Conservation (phyloP, 2,797 vertebrate genomes). For the Sebastes taczanowskii region DNA sequence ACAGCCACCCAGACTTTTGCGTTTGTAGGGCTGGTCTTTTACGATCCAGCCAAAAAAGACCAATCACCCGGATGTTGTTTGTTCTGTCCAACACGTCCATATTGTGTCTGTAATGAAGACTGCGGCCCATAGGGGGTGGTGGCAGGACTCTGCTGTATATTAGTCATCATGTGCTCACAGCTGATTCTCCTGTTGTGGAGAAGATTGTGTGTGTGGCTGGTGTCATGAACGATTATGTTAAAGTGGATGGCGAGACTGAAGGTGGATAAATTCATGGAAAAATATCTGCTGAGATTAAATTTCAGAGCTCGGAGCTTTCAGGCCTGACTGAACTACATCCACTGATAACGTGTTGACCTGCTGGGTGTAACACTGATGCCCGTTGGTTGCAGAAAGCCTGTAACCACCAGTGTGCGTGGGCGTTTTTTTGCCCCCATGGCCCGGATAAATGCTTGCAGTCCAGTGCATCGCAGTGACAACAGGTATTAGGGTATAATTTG, state of each 20-base stretch:
- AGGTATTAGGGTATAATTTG: constrained; percentile 79
- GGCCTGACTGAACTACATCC: background rate
- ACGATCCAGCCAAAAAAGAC: background rate
- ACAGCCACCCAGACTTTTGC: too few species aligned
- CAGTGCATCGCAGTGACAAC: constrained; percentile 74
- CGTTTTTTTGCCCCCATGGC: constrained; percentile 56
- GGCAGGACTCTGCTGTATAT: background rate
- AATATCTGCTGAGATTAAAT: background rate
- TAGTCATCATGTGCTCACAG: background rate
- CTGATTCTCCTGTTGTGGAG: background rate
- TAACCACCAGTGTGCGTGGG: constrained; percentile 29
- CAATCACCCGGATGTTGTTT: background rate
- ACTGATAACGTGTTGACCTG: constrained; percentile 34
- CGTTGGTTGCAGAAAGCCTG: constrained; percentile 12
- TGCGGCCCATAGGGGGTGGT: background rate
- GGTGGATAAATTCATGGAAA: background rate
- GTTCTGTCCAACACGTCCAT: background rate
- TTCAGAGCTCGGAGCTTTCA: background rate
- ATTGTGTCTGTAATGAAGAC: background rate
- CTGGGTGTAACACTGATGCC: constrained; percentile 28
- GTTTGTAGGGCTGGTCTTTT: too few species aligned
- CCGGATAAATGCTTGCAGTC: constrained; percentile 70
- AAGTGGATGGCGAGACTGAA: background rate
- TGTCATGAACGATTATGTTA: background rate
- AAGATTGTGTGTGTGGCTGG: background rate